Conservation (phyloP, 2,888 invertebrate species). For the Apoda limacodes region DNA sequence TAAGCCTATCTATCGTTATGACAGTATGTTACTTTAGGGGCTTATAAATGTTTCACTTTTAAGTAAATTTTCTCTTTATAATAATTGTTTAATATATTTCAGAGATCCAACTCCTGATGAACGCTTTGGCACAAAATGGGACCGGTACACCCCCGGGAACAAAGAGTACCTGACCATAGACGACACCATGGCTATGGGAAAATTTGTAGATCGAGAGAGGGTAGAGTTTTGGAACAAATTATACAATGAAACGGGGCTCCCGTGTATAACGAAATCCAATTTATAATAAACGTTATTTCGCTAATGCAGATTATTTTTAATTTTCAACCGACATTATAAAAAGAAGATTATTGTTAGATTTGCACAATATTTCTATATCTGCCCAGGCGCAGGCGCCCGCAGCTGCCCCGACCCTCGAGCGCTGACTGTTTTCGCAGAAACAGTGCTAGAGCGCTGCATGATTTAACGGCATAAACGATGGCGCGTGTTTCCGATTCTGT, state of each 20-base stretch:
- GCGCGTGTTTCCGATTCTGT: too few species aligned
- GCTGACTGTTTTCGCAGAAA: too few species aligned
- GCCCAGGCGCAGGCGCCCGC: too few species aligned
- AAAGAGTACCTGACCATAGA: conserved; percentile 32
- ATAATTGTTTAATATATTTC: conserved; percentile 14
- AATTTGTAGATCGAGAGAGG: conserved; percentile 29
- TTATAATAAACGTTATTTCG: too few species aligned
- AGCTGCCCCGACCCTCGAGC: too few species aligned
- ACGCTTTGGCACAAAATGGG: conserved; percentile 34
- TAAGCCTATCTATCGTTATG: not conserved
- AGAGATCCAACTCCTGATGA: conserved; percentile 45
- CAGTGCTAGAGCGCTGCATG: too few species aligned
- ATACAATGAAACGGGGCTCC: conserved; percentile 28
- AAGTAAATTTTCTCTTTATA: not conserved
- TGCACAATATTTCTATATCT: too few species aligned
- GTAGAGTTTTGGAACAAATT: conserved; percentile 39
- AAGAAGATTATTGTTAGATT: too few species aligned
- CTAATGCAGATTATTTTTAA: too few species aligned
- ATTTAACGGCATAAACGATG: too few species aligned
- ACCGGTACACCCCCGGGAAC: conserved; percentile 22
- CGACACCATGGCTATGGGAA: conserved; percentile 30
- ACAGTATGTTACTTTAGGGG: conserved; percentile 7
- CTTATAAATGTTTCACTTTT: conserved; percentile 3
- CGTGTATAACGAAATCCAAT: conserved; percentile 15
- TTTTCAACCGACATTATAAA: too few species aligned